Evolutionary conservation across 2,888 invertebrate species (phyloP).

Genomic region (Aspidiotus destructor): DNA sequence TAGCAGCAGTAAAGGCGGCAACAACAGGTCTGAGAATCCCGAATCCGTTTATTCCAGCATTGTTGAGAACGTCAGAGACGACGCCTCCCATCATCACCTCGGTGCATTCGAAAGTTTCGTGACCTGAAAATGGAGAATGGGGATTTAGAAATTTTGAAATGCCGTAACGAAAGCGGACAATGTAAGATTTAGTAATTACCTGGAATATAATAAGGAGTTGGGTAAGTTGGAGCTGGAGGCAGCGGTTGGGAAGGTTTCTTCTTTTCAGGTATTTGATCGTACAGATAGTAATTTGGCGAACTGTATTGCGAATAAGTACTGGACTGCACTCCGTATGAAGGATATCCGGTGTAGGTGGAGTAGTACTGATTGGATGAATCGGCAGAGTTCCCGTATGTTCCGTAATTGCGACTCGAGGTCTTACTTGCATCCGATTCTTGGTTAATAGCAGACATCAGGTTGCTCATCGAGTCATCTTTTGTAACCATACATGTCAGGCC

Average conservation of each 20-base stretch:
- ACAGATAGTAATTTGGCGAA: not conserved
- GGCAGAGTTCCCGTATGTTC: not conserved
- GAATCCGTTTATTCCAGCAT: conserved; percentile 29
- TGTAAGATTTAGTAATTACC: not conserved
- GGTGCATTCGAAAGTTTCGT: conserved; percentile 11
- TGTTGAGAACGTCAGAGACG: conserved; percentile 31
- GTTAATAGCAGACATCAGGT: too few relatives aligned
- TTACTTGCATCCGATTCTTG: too few relatives aligned
- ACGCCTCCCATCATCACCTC: conserved; percentile 22
- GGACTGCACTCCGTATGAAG: conserved; percentile 5
- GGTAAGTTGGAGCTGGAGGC: not conserved
- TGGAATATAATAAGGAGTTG: not conserved
- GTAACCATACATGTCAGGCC: too few relatives aligned
- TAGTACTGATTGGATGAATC: conserved; percentile 9
- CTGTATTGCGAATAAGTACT: not conserved
- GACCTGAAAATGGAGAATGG: not conserved
- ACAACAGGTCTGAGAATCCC: conserved; percentile 34
- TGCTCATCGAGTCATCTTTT: too few relatives aligned
- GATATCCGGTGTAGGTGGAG: conserved; percentile 21
- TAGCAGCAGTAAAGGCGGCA: conserved; percentile 33
- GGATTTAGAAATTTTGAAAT: too few relatives aligned
- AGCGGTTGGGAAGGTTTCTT: not conserved
- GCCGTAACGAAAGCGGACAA: too few relatives aligned
- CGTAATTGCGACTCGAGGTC: not conserved
- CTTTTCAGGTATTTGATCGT: not conserved